phyloP scores from a whole-genome alignment of 2,888 invertebrate species.

The Pinctada fucata region DNA sequence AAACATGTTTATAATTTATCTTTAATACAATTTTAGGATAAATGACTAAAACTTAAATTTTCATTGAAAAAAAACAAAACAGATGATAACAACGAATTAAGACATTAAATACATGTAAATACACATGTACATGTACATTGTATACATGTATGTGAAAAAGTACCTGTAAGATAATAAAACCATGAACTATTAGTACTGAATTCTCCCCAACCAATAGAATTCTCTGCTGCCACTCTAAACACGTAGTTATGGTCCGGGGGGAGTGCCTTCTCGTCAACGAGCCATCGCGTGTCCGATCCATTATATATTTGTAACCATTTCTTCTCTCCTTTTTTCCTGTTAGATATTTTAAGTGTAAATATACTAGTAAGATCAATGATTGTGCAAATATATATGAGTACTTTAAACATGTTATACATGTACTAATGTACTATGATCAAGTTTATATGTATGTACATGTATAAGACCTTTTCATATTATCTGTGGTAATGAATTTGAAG shows the following conservation, averaged over 20 bases:
- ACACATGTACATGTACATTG: too few species aligned
- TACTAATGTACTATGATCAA: too few species aligned
- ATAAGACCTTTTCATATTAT: too few species aligned
- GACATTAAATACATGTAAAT: too few species aligned
- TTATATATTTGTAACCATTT: conserved; percentile 73
- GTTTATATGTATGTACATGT: too few species aligned
- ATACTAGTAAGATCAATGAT: neutral
- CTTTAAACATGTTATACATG: neutral
- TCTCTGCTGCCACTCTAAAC: conserved; percentile 87
- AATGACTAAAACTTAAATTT: too few species aligned
- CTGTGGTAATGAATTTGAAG: too few species aligned
- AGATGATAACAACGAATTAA: too few species aligned
- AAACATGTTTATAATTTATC: too few species aligned
- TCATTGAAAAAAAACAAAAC: too few species aligned
- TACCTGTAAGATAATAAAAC: conserved; percentile 73
- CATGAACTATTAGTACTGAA: conserved; percentile 84
- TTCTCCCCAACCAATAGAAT: conserved; percentile 89
- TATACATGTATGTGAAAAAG: too few species aligned
- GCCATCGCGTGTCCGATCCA: conserved; percentile 85
- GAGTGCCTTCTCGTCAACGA: conserved; percentile 81
- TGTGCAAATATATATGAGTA: neutral
- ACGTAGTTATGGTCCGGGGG: conserved; percentile 82
- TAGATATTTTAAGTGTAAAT: neutral
- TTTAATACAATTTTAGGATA: too few species aligned
- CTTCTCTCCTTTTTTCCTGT: conserved; percentile 44